These are phyloP conservation scores for Pinna nobilis DNA, from an alignment of 1,140 invertebrate genomes.

Conservation along the genomic window DNA sequence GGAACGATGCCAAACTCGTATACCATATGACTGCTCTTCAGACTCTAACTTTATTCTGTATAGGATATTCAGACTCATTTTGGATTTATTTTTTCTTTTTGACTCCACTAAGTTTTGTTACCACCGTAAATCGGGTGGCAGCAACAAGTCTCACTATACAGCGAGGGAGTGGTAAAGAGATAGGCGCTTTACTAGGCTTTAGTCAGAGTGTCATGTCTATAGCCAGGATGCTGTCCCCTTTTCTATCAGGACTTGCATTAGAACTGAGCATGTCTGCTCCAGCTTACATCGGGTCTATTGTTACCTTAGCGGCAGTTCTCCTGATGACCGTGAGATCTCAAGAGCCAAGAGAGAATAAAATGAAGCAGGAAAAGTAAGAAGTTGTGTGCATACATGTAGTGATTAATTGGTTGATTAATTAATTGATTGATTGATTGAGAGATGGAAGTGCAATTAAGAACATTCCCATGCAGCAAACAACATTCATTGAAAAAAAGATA, in stretches of 20 bases:
- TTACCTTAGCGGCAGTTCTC: slow-evolving; percentile 46
- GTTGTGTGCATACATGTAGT: no score
- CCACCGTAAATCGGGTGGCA: slow-evolving; percentile 67
- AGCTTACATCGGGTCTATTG: slow-evolving; percentile 47
- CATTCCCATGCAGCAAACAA: no score
- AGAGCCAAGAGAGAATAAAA: slow-evolving; percentile 23
- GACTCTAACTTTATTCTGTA: slow-evolving; percentile 47
- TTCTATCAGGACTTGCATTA: slow-evolving; percentile 70
- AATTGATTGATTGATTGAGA: no score
- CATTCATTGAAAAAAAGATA: no score
- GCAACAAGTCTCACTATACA: slow-evolving; percentile 65
- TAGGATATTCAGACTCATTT: slow-evolving; percentile 47
- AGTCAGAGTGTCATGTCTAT: slow-evolving; percentile 71
- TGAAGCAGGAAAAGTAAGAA: background rate
- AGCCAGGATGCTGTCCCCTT: slow-evolving; percentile 69
- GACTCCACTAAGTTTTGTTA: slow-evolving; percentile 66
- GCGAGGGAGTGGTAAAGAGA: slow-evolving; percentile 52
- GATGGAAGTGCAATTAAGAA: no score
- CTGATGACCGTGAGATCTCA: slow-evolving; percentile 54
- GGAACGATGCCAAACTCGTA: slow-evolving; percentile 61
- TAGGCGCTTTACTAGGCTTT: slow-evolving; percentile 69
- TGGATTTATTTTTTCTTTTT: slow-evolving; percentile 57
- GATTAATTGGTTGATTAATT: no score
- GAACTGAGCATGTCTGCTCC: slow-evolving; percentile 62
- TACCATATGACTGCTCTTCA: slow-evolving; percentile 63